Conservation (phyloP, 2,113 vertebrate species). For the Hymenochirus boettgeri region DNA sequence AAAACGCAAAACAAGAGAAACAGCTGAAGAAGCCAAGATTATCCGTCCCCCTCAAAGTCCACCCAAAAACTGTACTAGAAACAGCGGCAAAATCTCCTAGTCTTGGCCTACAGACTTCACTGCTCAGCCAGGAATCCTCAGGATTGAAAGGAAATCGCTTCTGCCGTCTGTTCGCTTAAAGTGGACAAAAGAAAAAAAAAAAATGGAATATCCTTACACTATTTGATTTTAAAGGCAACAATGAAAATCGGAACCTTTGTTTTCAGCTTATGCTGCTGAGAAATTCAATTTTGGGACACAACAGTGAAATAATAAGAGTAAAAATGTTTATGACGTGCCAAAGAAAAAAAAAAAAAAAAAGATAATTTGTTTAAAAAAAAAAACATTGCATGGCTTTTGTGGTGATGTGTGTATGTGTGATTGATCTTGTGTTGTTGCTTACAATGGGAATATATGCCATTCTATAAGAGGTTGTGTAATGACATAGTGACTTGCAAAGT, state of each 20-base stretch:
- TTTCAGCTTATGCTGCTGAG: slow-evolving; percentile 45
- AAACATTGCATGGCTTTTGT: slow-evolving; percentile 44
- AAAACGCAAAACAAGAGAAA: slow-evolving; percentile 63
- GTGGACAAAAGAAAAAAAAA: too few species aligned
- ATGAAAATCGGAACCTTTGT: too few species aligned
- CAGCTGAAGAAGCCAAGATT: slow-evolving; percentile 67
- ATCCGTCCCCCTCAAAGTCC: slow-evolving; percentile 64
- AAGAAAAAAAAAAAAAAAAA: background rate
- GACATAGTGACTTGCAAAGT: slow-evolving; percentile 2
- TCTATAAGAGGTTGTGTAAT: slow-evolving; percentile 10
- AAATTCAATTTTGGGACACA: slow-evolving; percentile 1
- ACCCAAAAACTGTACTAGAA: slow-evolving; percentile 65
- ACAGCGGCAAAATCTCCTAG: slow-evolving; percentile 77
- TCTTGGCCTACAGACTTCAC: background rate
- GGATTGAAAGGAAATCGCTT: slow-evolving; percentile 6
- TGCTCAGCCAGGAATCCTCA: background rate
- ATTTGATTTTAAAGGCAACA: too few species aligned
- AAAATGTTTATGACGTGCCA: too few species aligned
- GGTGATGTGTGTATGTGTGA: background rate
- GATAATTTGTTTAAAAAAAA: background rate
- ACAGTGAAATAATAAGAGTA: background rate
- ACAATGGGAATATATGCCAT: slow-evolving; percentile 33
- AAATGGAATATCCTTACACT: background rate
- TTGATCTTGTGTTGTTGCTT: too few species aligned
- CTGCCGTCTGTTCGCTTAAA: background rate